These are phyloP conservation scores for Typhlichthys eigenmanni DNA, from an alignment of 2,797 vertebrate species.

Conservation along the genomic window DNA sequence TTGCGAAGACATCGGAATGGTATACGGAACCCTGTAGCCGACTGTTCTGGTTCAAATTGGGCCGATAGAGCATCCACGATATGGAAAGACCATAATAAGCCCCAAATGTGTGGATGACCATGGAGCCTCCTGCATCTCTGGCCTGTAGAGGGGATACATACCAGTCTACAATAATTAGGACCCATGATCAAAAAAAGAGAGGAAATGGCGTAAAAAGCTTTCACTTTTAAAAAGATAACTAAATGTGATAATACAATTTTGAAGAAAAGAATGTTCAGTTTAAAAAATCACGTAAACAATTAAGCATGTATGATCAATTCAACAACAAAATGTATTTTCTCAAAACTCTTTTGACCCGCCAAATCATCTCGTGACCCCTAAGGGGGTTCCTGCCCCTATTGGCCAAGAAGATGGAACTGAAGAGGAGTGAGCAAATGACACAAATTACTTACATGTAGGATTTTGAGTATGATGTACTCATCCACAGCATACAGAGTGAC, in stretches of 20 bases:
- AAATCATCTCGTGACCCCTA: too few species aligned
- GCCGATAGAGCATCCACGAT: slow-evolving; percentile 89
- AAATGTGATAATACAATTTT: too few species aligned
- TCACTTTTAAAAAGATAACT: too few species aligned
- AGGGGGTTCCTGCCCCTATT: too few species aligned
- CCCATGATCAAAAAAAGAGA: neutral
- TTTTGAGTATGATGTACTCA: slow-evolving; percentile 85
- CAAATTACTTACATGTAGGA: slow-evolving; percentile 84
- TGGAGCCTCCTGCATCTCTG: slow-evolving; percentile 93
- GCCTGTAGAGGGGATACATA: slow-evolving; percentile 72
- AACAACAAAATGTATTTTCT: too few species aligned
- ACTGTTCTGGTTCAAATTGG: slow-evolving; percentile 84
- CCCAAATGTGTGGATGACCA: slow-evolving; percentile 96
- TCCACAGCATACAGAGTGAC: slow-evolving; percentile 91
- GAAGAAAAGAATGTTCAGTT: too few species aligned
- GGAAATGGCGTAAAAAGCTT: neutral
- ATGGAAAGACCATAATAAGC: slow-evolving; percentile 93
- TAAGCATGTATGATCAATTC: too few species aligned
- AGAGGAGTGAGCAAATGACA: neutral
- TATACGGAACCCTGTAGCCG: slow-evolving; percentile 84
- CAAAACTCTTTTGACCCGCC: too few species aligned
- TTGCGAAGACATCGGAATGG: slow-evolving; percentile 91
- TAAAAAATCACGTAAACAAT: too few species aligned
- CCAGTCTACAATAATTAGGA: neutral
- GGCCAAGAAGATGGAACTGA: too few species aligned